These are phyloP conservation scores for Alaudala cheleensis DNA, from an alignment of 2,113 vertebrate species.

Conservation along the genomic window DNA sequence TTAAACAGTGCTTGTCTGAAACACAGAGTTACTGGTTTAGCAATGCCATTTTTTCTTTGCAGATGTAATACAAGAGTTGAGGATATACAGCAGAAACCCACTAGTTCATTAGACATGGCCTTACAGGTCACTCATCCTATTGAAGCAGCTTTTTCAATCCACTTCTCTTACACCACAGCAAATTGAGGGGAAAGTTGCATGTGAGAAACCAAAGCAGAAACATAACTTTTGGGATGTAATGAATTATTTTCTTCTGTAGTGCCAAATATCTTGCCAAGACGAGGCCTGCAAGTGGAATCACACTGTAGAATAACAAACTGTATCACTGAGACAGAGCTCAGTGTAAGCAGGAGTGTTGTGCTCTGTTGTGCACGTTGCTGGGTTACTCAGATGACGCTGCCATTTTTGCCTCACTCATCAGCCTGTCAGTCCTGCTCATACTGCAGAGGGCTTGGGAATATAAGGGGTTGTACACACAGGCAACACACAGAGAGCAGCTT, in stretches of 20 bases:
- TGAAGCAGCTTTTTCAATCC: neutral
- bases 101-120: neutral
- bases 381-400: constrained; percentile 38
- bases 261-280: constrained; percentile 37
- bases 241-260: neutral
- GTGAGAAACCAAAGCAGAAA: neutral
- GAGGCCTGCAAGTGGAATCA: constrained; percentile 13
- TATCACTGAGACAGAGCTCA: constrained; percentile 52
- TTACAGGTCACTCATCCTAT: neutral
- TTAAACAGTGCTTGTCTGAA: neutral
- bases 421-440: neutral
- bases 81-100: neutral
- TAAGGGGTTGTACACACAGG: accelerated
- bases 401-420: constrained; percentile 6
- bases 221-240: neutral
- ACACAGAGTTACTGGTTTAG: neutral
- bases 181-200: neutral
- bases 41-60: neutral
- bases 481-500: neutral
- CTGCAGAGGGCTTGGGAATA: neutral
- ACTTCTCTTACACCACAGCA: neutral
- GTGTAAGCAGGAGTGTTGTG: constrained; percentile 57
- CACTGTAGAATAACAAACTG: constrained; percentile 50
- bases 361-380: constrained; percentile 74
- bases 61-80: neutral